A percentile compares a stretch with the other conserved stretches of the same genome.
Evolutionary conservation across 2,888 invertebrate species (phyloP).

Genomic region (Plagodis pulveraria): DNA sequence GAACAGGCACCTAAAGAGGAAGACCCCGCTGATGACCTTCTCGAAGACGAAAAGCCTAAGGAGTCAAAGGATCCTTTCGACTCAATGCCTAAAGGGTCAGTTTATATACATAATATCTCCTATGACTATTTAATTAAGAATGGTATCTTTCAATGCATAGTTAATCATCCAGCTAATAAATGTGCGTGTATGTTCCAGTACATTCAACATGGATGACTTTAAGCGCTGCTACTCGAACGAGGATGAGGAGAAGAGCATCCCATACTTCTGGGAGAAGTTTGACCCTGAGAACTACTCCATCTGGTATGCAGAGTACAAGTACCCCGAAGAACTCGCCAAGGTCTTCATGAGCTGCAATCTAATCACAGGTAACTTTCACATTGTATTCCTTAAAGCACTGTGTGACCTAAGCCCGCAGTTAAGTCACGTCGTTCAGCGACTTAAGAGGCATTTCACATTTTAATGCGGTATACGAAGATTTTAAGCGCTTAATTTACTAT

Average conservation of each 20-base stretch:
- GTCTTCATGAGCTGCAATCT: slow-evolving; percentile 99
- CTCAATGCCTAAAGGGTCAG: slow-evolving; percentile 91
- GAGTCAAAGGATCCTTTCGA: slow-evolving; percentile 92
- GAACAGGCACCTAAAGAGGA: slow-evolving; percentile 66
- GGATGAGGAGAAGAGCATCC: slow-evolving; percentile 95
- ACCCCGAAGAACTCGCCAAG: slow-evolving; percentile 94
- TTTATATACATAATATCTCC: not conserved
- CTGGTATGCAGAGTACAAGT: slow-evolving; percentile 99
- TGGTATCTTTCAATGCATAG: too few relatives aligned
- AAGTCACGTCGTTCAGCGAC: not conserved
- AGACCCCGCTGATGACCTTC: slow-evolving; percentile 84
- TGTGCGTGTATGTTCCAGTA: slow-evolving; percentile 76
- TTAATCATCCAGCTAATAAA: too few relatives aligned
- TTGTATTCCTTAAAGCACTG: not conserved
- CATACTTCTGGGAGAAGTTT: slow-evolving; percentile 99
- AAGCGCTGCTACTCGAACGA: slow-evolving; percentile 99
- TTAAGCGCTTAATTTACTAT: too few relatives aligned
- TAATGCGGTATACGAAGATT: too few relatives aligned
- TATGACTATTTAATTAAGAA: too few relatives aligned
- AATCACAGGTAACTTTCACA: slow-evolving; percentile 89
- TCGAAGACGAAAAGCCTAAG: slow-evolving; percentile 88
- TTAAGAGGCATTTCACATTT: too few relatives aligned
- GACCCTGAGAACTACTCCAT: slow-evolving; percentile 98
- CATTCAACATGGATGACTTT: slow-evolving; percentile 98
- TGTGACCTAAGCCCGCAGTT: not conserved